Base-by-base conservation (phyloP, 2,888 invertebrate genomes). In the Oscheius sp. region DNA sequence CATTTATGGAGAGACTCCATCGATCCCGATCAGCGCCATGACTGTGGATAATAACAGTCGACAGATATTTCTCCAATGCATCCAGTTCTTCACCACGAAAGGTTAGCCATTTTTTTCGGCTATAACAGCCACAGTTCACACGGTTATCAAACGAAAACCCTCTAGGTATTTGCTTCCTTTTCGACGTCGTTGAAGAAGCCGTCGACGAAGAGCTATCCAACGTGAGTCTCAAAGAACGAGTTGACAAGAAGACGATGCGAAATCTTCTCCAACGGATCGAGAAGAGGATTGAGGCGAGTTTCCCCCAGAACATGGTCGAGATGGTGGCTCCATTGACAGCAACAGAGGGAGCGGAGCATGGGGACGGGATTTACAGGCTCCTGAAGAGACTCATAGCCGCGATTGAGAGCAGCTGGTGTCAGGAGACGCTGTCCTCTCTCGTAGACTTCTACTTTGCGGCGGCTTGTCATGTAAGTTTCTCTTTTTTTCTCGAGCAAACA, bases 11-110 rank as follows among this genome's bases (percentile, higher is more conserved):
- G 48, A 48, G 10, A 35, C 57, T 1, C 13, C 70, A 11, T 47
- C 32, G 13, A 60, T 33, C 2, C 35, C 21, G 13, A 33, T 10
- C n/a, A 13, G 13, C 5, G 11, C 35, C 72, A n/a, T 58, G 63
- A 13, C 65, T 50, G 62, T 72, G 59, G 82, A 82, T 62, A 77
- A 76, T 32, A 75, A 71, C 13, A 79, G 80, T 42, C 77, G 80
- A 32, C 78, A 84, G 53, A 76, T 85, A 11, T 84, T 85, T 70
- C 65, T 85, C 59, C 83, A 84, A 66, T 81, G 82, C 65, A 80
- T 85, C 50, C 85, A 84, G 65, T 84, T 77, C 76, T 84, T 84
- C 57, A 78, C 81, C 9, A 72, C 77, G 2, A 70, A 71, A 74
- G 83, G 83, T 90, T 13, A 10, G 65, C 5, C 33, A 10, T 42